These are phyloP conservation scores for Neopelma chrysocephalum DNA, from an alignment of 2,797 vertebrate species.

Conservation along the genomic window DNA sequence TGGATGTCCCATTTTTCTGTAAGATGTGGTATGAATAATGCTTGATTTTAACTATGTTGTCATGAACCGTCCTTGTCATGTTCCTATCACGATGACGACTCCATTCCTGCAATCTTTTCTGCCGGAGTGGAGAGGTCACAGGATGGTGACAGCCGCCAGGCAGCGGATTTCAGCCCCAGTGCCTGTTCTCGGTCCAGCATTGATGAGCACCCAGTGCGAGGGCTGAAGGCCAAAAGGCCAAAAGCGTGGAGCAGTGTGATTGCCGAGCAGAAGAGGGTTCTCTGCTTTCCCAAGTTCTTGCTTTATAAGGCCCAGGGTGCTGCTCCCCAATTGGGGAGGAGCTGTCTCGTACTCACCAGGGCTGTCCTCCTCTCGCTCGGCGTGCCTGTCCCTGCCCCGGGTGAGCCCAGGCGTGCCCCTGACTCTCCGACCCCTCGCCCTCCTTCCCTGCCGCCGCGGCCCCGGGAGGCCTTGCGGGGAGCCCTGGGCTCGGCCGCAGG, in stretches of 20 bases:
- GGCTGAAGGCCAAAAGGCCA: background rate
- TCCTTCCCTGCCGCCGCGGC: background rate
- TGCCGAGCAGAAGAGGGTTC: background rate
- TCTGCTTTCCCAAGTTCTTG: background rate
- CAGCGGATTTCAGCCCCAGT: background rate
- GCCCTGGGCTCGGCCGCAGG: background rate
- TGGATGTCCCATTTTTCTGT: background rate
- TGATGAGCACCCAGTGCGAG: rapidly evolving
- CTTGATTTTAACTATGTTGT: background rate
- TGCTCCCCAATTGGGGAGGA: too few relatives aligned
- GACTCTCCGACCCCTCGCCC: too few relatives aligned
- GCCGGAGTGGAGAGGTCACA: background rate
- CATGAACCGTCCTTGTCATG: background rate
- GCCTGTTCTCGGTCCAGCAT: rapidly evolving
- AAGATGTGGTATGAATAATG: background rate
- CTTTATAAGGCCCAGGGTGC: background rate
- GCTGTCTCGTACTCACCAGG: too few relatives aligned
- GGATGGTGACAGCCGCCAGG: background rate
- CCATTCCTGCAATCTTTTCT: background rate
- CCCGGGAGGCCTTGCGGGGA: too few relatives aligned
- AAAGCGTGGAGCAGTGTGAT: rapidly evolving
- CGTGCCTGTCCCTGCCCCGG: too few relatives aligned
- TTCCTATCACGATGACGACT: background rate
- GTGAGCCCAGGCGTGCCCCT: too few relatives aligned
- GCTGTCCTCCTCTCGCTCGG: background rate